Base-by-base conservation (phyloP, 2,888 invertebrate species). In the Cryptops parisi region DNA sequence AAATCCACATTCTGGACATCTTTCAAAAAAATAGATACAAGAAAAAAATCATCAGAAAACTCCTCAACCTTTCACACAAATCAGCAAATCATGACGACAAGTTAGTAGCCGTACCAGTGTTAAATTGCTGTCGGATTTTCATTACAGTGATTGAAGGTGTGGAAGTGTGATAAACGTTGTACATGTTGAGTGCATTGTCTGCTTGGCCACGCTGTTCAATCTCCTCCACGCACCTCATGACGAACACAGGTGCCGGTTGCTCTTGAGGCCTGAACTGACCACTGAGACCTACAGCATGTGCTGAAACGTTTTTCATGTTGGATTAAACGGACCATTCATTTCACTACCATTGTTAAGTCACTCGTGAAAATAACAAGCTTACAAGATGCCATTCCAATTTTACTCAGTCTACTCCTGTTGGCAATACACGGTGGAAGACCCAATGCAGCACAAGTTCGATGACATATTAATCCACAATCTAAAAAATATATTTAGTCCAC, bases 381-480 rank as follows among this genome's bases (percentile, higher is more conserved):
- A 53, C 53, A 43, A 5, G 54, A 49, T 9, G 23, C 39, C 22
- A 40, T 43, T 19, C 49, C 39, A 12, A 39, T 25, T 26, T 50
- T 50, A n/a, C 64, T 58, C 66, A 59, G 43, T 67, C 64, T 38
- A 67, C 62, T 50, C 63, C 62, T 54, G 62, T 67, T 56, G 73
- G 68, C 57, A 61, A 72, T 65, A 65, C 79, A 80, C 54, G 74
- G 67, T 46, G 78, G 75, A 59, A 80, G 68, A 56, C 78, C 79
- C 54, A 77, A 77, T 41, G 78, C 76, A 46, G 78, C 75, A 67
- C 82, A 83, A 58, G 79, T 78, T 58, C 79, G 73, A 68, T 83
- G 83, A 59, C 79, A 77, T 57, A 81, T 76, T 61, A 81, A 69
- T 54, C 81, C 81, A 68, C 83, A 83, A 64, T 76, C 78, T 79